These are phyloP conservation scores for Brachypalpus laphriformis DNA, from an alignment of 2,888 invertebrate genomes.

Conservation along the genomic window DNA sequence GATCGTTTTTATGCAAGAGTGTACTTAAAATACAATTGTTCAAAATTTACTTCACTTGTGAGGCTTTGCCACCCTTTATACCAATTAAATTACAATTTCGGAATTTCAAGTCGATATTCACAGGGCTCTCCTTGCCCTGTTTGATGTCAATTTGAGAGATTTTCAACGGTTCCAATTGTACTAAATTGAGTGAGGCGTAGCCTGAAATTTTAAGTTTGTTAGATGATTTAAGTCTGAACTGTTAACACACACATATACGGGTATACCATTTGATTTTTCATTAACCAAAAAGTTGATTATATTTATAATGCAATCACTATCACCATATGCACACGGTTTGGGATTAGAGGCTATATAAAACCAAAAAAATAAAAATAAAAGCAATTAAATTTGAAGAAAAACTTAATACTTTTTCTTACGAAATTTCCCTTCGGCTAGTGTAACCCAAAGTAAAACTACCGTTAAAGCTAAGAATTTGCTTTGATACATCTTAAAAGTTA, in stretches of 20 bases:
- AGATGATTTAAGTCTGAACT: not conserved
- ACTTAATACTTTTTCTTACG: constrained; percentile 19
- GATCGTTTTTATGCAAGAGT: not conserved
- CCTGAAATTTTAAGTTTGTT: constrained; percentile 40
- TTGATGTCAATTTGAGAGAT: constrained; percentile 67
- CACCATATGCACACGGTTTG: constrained; percentile 69
- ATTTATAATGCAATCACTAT: constrained; percentile 63
- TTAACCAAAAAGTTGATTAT: constrained; percentile 58
- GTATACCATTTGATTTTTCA: constrained; percentile 42
- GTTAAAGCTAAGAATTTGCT: not conserved
- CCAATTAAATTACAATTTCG: constrained; percentile 59
- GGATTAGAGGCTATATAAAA: constrained; percentile 62
- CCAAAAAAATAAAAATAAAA: not conserved
- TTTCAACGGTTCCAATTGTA: constrained; percentile 69
- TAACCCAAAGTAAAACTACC: constrained; percentile 4
- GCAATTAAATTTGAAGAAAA: too few relatives aligned
- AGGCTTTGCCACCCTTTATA: constrained; percentile 24
- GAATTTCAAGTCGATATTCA: constrained; percentile 75
- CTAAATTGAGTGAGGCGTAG: constrained; percentile 64
- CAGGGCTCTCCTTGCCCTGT: constrained; percentile 76
- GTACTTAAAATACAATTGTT: not conserved
- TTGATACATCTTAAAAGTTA: constrained; percentile 29
- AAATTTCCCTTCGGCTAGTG: constrained; percentile 25
- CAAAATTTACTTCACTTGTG: constrained; percentile 62
- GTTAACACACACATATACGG: too few relatives aligned